Percentiles rank a stretch among this genome's conserved stretches.
These are phyloP conservation scores for human (Homo sapiens) DNA, from an alignment of 2,113 vertebrate species.

Conservation along the genomic window DNA sequence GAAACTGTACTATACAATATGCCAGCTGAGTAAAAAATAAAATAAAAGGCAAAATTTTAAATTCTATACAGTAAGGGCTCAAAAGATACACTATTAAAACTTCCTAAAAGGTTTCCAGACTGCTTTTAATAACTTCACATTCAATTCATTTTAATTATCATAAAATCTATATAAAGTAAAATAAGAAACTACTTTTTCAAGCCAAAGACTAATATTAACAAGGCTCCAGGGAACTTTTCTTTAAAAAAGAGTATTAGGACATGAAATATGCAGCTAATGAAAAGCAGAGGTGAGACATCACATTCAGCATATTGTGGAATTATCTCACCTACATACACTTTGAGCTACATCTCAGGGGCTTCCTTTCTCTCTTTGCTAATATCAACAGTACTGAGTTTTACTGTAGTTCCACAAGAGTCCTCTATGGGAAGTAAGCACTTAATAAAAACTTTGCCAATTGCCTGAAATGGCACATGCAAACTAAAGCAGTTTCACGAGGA, in stretches of 20 bases:
- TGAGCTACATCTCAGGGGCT: not conserved
- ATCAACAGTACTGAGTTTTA: not conserved
- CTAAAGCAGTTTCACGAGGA: not conserved
- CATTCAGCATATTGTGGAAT: not conserved
- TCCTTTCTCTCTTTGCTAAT: conserved; percentile 28
- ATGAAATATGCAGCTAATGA: not conserved
- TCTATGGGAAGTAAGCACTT: not conserved
- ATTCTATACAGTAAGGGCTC: conserved; percentile 21
- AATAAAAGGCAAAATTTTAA: conserved; percentile 49
- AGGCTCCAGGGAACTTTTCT: not conserved
- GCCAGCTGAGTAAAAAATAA: conserved; percentile 89
- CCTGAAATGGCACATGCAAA: not conserved
- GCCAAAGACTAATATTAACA: not conserved
- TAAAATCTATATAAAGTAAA: conserved; percentile 5
- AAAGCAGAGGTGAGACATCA: not conserved
- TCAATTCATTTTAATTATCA: conserved; percentile 21
- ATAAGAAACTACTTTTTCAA: conserved; percentile 42
- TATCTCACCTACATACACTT: not conserved
- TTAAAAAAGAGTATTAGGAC: not conserved
- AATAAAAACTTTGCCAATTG: not conserved
- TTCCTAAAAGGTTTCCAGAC: not conserved
- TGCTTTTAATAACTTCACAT: conserved; percentile 27
- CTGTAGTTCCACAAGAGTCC: not conserved
- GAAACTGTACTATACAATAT: conserved; percentile 99
- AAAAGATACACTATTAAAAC: conserved; percentile 26